Evolutionary conservation across 2,113 vertebrate species (phyloP), one percentile per base, ranked within the genome.

Genomic region (Sitta europaea): DNA sequence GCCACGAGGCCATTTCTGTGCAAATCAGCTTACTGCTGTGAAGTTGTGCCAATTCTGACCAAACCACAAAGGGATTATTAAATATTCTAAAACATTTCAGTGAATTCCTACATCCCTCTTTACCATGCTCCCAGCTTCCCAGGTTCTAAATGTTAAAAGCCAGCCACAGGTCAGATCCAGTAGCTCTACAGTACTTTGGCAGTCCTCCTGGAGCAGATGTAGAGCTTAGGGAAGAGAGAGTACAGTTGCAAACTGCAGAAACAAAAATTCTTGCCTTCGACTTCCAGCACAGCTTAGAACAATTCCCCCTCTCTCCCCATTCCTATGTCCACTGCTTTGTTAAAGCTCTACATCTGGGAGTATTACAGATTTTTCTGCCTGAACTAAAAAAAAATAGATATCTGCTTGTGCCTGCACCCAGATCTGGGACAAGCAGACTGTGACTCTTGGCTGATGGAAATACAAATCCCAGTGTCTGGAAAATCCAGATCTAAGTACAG

Each of bases 1-100:
- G 57, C 55, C 10, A 36, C 67, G 59, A 94, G 42, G 58, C 84
- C 58, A 78, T 96, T 98, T 97, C 96, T 97, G 92, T 95, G 94
- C 92, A 96, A 94, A 97, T 92, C 65, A 91, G 94, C 84, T 96
- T 96, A 94, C 67, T 67, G 82, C 89, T 95, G 73, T 92, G 89
- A 93, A 94, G 88, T 78, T 81, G 33, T 95, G 93, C 92, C 87
- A 97, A 72, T 77, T 94, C 87, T 97, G 72, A 84, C 78, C 86
- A 92, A 94, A 83, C 84, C 74, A 65, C 82, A 51, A 22, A 81
- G 66, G 95, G 91, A 74, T 95, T 90, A 84, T 78, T 83, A 72
- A 90, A 92, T 93, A 84, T 85, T 65, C 61, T 28, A 31, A 70
- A 77, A 79, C 66, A 28, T 91, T 96, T 88, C 61, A 88, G 48